Conservation (phyloP, 1,140 invertebrate genomes). For the Nephotettix cincticeps region DNA sequence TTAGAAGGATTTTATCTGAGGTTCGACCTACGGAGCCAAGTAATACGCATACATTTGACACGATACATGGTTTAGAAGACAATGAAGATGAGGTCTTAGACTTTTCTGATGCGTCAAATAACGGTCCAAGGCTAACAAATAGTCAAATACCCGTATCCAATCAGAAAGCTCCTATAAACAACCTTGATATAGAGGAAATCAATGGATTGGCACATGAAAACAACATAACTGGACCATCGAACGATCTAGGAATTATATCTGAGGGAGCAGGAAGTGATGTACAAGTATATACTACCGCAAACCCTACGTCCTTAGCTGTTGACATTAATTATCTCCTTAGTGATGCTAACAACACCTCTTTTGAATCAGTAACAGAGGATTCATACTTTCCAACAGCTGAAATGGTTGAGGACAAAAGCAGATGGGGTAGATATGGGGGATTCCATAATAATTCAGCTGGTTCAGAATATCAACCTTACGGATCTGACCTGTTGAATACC, state of each 20-base stretch:
- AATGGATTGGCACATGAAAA: conserved; percentile 16
- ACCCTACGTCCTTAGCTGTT: conserved; percentile 25
- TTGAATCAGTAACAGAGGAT: conserved; percentile 32
- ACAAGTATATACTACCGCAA: conserved; percentile 19
- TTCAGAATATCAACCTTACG: conserved; percentile 46
- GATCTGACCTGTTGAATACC: conserved; percentile 44
- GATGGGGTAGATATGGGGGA: conserved; percentile 49
- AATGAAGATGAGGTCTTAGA: conserved; percentile 73
- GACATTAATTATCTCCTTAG: conserved; percentile 30
- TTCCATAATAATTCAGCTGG: conserved; percentile 54
- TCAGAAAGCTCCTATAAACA: conserved; percentile 4
- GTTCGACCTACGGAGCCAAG: conserved; percentile 73
- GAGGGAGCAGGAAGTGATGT: not conserved
- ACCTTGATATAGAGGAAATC: conserved; percentile 22
- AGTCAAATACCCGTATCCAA: not conserved
- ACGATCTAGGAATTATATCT: not conserved
- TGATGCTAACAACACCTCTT: conserved; percentile 18
- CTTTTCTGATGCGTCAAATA: conserved; percentile 61
- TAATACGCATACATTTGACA: conserved; percentile 22
- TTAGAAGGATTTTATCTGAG: conserved; percentile 69
- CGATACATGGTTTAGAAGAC: conserved; percentile 35
- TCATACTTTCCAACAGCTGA: conserved; percentile 49
- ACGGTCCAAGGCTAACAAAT: not conserved
- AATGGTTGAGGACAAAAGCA: conserved; percentile 42
- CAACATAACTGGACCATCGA: not conserved